A percentile compares a stretch with the other conserved stretches of the same genome.
phyloP scores from a whole-genome alignment of 2,888 invertebrate species.

The Erpobdella octoculata region DNA sequence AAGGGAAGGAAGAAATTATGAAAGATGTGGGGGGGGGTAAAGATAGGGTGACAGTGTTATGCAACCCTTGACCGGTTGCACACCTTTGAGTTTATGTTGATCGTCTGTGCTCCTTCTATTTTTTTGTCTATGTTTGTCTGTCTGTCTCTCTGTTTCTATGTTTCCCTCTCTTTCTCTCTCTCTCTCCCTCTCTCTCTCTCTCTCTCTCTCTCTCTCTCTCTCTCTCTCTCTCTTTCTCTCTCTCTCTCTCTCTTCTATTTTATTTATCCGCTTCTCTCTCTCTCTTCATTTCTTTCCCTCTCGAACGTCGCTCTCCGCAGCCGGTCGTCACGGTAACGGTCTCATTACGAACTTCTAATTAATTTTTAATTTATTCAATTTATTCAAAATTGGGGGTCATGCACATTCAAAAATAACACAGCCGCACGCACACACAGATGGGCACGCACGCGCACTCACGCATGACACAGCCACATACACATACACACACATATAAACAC shows the following conservation, averaged over 20 bases:
- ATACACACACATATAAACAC: too few relatives aligned
- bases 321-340: neutral
- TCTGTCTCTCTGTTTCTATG: neutral
- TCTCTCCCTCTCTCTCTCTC: neutral
- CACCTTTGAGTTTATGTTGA: neutral
- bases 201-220: neutral
- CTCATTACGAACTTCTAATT: neutral
- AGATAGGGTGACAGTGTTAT: too few relatives aligned
- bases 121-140: neutral
- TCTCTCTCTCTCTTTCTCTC: neutral
- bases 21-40: too few relatives aligned
- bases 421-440: too few relatives aligned
- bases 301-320: neutral
- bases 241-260: neutral
- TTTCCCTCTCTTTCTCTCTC: neutral
- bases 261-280: too few relatives aligned
- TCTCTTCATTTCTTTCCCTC: neutral
- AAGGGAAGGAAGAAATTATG: too few relatives aligned
- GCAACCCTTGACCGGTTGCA: too few relatives aligned
- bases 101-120: neutral
- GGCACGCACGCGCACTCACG: too few relatives aligned
- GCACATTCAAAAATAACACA: too few relatives aligned
- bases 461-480: too few relatives aligned
- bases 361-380: neutral
- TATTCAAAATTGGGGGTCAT: too few relatives aligned